Conservation (phyloP, 2,113 vertebrate genomes). For the Xenopus laevis region DNA sequence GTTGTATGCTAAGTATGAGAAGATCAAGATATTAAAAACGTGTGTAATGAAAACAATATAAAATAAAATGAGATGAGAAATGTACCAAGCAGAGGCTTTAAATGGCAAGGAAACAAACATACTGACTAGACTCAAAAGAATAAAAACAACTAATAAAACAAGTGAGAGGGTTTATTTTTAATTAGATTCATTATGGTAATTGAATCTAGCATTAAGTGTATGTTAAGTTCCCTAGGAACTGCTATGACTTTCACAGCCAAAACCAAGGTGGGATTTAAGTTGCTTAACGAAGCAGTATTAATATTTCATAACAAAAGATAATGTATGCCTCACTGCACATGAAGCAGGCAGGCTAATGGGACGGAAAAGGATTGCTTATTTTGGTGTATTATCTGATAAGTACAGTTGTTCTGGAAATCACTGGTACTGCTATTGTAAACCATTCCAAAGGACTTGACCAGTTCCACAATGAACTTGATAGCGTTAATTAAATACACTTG, state of each 20-base stretch:
- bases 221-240: constrained; percentile 47
- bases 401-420: constrained; percentile 64
- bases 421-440: constrained; percentile 41
- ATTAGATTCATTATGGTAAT: constrained; percentile 45
- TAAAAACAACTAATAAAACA: constrained; percentile 40
- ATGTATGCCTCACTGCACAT: constrained; percentile 71
- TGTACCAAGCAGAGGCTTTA: constrained; percentile 17
- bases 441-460: constrained; percentile 60
- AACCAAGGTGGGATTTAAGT: constrained; percentile 60
- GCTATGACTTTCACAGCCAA: constrained; percentile 37
- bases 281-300: constrained; percentile 69
- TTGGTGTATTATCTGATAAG: constrained; percentile 51
- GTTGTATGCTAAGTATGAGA: neutral
- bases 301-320: constrained; percentile 68
- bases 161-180: constrained; percentile 36
- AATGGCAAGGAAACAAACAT: constrained; percentile 35
- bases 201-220: constrained; percentile 42
- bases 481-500: constrained; percentile 60
- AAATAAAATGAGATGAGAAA: constrained; percentile 34
- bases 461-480: constrained; percentile 53
- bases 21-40: neutral
- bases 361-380: constrained; percentile 50
- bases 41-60: constrained; percentile 23
- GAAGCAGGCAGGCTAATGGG: constrained; percentile 48
- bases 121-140: constrained; percentile 30